phyloP scores from a whole-genome alignment of 2,797 vertebrate genomes.

The Halcyon leucocephala region DNA sequence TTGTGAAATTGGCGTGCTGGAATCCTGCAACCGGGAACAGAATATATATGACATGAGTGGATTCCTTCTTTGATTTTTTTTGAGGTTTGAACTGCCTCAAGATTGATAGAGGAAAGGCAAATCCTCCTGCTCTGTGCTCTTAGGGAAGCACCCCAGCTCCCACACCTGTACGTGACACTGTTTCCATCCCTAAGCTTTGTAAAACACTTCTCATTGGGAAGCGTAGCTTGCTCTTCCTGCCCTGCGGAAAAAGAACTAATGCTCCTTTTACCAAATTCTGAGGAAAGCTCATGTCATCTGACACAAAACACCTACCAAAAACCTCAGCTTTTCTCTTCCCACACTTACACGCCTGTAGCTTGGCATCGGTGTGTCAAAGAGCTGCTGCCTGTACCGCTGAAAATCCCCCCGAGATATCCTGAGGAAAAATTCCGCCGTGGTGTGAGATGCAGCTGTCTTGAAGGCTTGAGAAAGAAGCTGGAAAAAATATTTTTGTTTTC shows the following conservation, averaged over 20 bases:
- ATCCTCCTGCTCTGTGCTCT: not conserved
- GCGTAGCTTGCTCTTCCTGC: not conserved
- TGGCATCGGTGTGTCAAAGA: not conserved
- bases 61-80: not conserved
- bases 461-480: slow-evolving; percentile 12
- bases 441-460: slow-evolving; percentile 6
- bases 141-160: not conserved
- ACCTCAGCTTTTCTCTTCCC: slow-evolving; percentile 6
- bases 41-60: fast-evolving
- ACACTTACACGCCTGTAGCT: not conserved
- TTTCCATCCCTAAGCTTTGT: not conserved
- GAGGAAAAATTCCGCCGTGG: not conserved
- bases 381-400: not conserved
- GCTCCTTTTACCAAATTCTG: not conserved
- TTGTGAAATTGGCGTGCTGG: not conserved
- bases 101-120: not conserved
- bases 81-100: no score
- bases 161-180: not conserved
- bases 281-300: not conserved
- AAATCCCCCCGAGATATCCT: not conserved
- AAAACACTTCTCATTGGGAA: not conserved
- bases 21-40: not conserved
- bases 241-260: not conserved
- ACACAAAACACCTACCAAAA: not conserved
- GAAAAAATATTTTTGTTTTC: slow-evolving; percentile 15